Percentiles rank a stretch among this genome's conserved stretches.
Conservation (phyloP, 2,113 vertebrate species). For the Daboia siamensis region DNA sequence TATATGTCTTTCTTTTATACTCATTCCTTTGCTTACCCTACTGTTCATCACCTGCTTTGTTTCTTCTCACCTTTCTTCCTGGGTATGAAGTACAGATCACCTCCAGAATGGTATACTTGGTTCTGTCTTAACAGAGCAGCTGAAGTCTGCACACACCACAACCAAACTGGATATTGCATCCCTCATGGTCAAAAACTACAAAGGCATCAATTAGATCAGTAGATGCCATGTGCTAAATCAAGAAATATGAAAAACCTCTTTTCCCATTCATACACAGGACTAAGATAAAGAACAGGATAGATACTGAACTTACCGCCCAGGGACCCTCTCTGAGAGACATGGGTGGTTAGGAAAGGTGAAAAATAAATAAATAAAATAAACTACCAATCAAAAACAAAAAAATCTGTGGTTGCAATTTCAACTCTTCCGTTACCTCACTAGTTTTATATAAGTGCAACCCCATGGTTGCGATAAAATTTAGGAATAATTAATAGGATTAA, state of each 20-base stretch:
- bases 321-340: neutral
- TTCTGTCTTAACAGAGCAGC: neutral
- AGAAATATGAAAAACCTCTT: neutral
- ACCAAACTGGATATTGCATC: neutral
- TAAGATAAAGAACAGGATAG: neutral
- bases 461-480: neutral
- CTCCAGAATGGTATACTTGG: neutral
- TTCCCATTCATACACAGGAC: neutral
- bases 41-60: neutral
- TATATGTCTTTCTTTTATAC: neutral
- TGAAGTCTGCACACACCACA: neutral
- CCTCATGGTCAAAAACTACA: neutral
- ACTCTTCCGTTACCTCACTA: neutral
- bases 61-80: neutral
- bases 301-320: neutral
- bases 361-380: neutral
- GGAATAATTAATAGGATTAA: neutral
- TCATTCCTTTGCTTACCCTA: neutral
- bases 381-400: neutral
- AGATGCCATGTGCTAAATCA: too few relatives aligned
- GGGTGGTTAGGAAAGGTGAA: neutral
- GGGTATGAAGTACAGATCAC: neutral
- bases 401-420: neutral
- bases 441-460: neutral
- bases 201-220: neutral